These are phyloP conservation scores for Drosophila guanche DNA, from an alignment of 1,140 invertebrate genomes.

Conservation along the genomic window DNA sequence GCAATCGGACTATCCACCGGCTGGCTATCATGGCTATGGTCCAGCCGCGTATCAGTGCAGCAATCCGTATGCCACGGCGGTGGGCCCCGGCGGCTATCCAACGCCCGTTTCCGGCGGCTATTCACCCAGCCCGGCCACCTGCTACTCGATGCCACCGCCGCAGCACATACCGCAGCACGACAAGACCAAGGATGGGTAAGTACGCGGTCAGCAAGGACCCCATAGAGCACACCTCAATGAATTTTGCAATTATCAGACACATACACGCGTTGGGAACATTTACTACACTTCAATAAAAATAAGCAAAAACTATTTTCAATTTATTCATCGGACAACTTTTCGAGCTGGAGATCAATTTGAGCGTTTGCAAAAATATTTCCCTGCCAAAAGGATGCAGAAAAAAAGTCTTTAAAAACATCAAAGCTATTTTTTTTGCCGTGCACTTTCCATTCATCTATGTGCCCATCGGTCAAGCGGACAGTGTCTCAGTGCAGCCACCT, in stretches of 20 bases:
- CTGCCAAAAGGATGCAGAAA: too few species aligned
- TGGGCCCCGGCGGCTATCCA: constrained; percentile 85
- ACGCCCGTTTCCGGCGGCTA: constrained; percentile 88
- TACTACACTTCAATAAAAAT: too few species aligned
- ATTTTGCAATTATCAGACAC: constrained; percentile 54
- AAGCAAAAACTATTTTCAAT: too few species aligned
- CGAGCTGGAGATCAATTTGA: too few species aligned
- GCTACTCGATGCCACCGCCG: constrained; percentile 93
- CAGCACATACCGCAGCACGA: constrained; percentile 89
- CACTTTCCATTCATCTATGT: too few species aligned
- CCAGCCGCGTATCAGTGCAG: constrained; percentile 86
- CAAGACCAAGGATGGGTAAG: constrained; percentile 92
- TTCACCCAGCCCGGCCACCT: constrained; percentile 87
- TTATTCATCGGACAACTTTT: too few species aligned
- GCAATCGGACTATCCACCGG: constrained; percentile 90
- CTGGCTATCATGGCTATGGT: constrained; percentile 89
- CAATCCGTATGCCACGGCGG: constrained; percentile 83
- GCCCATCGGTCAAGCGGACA: too few species aligned
- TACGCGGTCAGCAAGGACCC: background rate
- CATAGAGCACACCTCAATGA: constrained; percentile 14
- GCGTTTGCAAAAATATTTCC: too few species aligned
- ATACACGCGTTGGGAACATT: too few species aligned
- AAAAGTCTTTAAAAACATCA: too few species aligned
- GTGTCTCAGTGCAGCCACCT: too few species aligned
- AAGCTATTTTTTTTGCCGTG: too few species aligned